These are phyloP conservation scores for Pecten maximus DNA, from an alignment of 2,888 invertebrate genomes.

Conservation along the genomic window DNA sequence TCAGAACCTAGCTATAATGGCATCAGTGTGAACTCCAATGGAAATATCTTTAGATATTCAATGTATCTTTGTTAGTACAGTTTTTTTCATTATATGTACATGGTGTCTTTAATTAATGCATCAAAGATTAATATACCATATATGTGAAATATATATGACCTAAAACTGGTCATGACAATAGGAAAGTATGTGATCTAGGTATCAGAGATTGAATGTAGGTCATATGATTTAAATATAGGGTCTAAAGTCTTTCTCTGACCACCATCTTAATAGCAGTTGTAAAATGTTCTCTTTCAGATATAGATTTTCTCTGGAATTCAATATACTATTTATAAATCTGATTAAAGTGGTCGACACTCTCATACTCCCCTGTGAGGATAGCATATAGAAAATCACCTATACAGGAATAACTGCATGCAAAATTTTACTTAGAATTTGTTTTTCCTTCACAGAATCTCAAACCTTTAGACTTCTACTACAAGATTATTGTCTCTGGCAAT, in stretches of 20 bases:
- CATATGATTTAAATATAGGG: background rate
- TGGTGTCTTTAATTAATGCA: too few relatives aligned
- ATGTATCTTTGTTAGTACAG: too few relatives aligned
- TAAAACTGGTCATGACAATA: too few relatives aligned
- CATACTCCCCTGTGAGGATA: background rate
- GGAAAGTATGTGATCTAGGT: too few relatives aligned
- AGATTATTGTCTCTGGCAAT: background rate
- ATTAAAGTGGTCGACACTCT: background rate
- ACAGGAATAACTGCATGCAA: background rate
- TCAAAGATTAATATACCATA: too few relatives aligned
- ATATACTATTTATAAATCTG: background rate
- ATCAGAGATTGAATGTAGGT: background rate
- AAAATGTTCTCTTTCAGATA: too few relatives aligned
- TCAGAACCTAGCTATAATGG: too few relatives aligned
- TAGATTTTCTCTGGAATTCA: background rate
- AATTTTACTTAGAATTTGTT: background rate
- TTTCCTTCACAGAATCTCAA: background rate
- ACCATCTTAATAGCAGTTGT: too few relatives aligned
- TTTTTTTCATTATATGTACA: too few relatives aligned
- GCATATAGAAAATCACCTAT: background rate
- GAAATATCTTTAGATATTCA: too few relatives aligned
- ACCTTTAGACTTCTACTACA: background rate
- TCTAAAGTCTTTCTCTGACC: background rate
- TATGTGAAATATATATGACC: too few relatives aligned
- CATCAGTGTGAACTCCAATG: too few relatives aligned